These are phyloP conservation scores for Euglossa dilemma DNA, from an alignment of 1,140 invertebrate genomes.

Conservation along the genomic window DNA sequence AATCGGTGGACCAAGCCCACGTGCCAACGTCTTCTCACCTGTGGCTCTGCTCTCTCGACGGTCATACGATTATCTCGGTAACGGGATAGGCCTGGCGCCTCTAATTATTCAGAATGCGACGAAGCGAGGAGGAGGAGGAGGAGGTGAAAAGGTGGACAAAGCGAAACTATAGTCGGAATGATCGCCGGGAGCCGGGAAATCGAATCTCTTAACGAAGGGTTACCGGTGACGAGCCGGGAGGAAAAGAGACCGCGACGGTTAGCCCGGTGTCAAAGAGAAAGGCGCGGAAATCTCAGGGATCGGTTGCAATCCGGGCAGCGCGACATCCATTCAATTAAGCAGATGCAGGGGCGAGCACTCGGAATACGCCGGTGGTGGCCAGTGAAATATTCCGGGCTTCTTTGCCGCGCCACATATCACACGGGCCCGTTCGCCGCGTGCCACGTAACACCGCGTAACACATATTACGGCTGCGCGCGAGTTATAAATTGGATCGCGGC, in stretches of 20 bases:
- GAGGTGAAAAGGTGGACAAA: constrained; percentile 10
- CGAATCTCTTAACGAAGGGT: constrained; percentile 18
- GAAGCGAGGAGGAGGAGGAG: neutral
- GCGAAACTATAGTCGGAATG: neutral
- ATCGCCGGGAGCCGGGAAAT: neutral
- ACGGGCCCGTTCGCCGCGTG: constrained; percentile 21
- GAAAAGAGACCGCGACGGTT: neutral
- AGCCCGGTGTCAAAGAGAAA: neutral
- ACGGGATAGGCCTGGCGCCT: neutral
- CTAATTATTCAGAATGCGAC: neutral
- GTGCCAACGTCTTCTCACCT: too few species aligned
- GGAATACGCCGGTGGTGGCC: constrained; percentile 19
- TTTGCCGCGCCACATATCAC: constrained; percentile 63
- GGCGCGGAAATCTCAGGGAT: constrained; percentile 24
- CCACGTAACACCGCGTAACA: constrained; percentile 68
- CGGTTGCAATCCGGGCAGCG: neutral
- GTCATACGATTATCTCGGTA: neutral
- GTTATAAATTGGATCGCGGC: constrained; percentile 77
- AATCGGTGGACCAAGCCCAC: too few species aligned
- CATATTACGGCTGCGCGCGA: constrained; percentile 74
- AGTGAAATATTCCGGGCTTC: constrained; percentile 63
- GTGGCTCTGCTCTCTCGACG: too few species aligned
- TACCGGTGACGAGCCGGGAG: neutral
- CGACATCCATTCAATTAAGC: constrained; percentile 65
- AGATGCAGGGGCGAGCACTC: constrained; percentile 47